Evolutionary conservation across 1,140 invertebrate genomes (phyloP).

Genomic region (Hyles vespertilio): DNA sequence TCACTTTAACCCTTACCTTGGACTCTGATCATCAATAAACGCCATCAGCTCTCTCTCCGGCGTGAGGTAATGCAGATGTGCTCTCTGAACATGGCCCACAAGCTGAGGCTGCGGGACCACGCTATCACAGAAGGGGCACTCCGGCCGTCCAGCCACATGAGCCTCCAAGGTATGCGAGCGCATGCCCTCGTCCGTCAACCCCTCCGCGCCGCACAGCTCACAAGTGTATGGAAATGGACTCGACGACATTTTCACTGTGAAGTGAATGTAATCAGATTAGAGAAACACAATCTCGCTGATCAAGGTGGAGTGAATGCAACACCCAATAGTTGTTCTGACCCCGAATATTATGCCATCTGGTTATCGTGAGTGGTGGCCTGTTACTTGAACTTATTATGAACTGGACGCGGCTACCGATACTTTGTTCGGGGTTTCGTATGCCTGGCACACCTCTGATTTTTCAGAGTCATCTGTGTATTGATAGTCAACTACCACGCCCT

Average conservation of each 20-base stretch:
- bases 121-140: constrained; percentile 89
- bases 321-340: too few species aligned
- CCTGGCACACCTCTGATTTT: too few species aligned
- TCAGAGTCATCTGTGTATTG: too few species aligned
- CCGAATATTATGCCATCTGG: too few species aligned
- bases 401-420: too few species aligned
- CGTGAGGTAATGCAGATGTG: constrained; percentile 87
- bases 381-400: too few species aligned
- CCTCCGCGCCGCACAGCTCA: constrained; percentile 88
- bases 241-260: constrained; percentile 47
- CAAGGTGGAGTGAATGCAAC: too few species aligned
- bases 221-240: constrained; percentile 78
- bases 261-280: constrained; percentile 10
- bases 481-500: too few species aligned
- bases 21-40: constrained; percentile 80
- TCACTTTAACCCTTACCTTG: constrained; percentile 69
- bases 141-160: constrained; percentile 85
- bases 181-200: constrained; percentile 87
- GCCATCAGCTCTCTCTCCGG: constrained; percentile 80
- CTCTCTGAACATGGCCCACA: constrained; percentile 86
- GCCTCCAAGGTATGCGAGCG: constrained; percentile 84
- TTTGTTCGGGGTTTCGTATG: too few species aligned
- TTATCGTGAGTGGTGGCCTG: too few species aligned
- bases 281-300: too few species aligned
- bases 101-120: constrained; percentile 84